Percentiles rank a stretch among this genome's conserved stretches.
phyloP scores from a whole-genome alignment of 2,797 vertebrate species.

The Ciconia nigra region DNA sequence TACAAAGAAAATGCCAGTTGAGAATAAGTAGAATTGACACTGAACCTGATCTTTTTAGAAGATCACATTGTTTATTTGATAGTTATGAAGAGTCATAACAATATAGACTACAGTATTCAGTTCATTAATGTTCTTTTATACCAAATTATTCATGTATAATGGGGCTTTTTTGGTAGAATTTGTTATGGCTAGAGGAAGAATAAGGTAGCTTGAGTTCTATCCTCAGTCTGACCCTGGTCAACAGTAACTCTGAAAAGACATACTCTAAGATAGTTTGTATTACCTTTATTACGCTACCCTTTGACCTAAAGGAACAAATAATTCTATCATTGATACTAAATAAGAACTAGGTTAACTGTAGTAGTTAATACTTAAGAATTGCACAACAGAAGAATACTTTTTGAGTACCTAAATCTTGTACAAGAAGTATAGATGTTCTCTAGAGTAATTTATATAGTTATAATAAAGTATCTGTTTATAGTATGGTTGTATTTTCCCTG shows the following conservation, averaged over 20 bases:
- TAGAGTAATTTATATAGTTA: not conserved
- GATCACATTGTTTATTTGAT: not conserved
- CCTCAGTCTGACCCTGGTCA: not conserved
- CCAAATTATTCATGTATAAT: not conserved
- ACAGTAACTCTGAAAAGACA: rapidly evolving
- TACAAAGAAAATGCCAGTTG: not conserved
- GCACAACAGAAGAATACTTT: not conserved
- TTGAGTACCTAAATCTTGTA: not conserved
- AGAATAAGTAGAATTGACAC: not conserved
- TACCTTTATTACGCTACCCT: not conserved
- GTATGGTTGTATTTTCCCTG: not conserved
- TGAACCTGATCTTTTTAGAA: not conserved
- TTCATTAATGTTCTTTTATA: not conserved
- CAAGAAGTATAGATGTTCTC: not conserved
- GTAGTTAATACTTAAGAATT: not conserved
- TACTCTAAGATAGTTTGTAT: not conserved
- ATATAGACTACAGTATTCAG: not conserved
- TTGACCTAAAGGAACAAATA: not conserved
- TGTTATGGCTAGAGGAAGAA: not conserved
- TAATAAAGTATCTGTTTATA: not conserved
- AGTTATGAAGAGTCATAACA: not conserved
- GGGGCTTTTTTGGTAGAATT: not conserved
- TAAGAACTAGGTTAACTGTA: not conserved
- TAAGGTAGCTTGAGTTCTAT: not conserved
- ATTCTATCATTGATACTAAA: not conserved